Percentiles rank a stretch among this genome's conserved stretches.
phyloP scores from a whole-genome alignment of 2,113 vertebrate genomes.

The Alexandromys fortis region DNA sequence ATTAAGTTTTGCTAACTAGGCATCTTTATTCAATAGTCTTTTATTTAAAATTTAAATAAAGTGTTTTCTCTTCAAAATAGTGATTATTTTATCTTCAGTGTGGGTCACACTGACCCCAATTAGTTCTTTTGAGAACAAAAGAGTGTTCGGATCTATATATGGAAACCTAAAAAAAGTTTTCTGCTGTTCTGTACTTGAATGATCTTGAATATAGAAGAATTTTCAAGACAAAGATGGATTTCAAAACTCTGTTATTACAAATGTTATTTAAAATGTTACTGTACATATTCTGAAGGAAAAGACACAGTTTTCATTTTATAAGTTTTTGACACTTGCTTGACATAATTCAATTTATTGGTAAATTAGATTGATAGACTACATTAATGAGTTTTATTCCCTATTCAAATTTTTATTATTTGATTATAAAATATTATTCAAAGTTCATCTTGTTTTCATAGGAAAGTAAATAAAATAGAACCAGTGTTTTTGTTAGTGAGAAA shows the following conservation, averaged over 20 bases:
- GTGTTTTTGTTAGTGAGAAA: neutral
- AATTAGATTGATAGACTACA: neutral
- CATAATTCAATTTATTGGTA: constrained; percentile 30
- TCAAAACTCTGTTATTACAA: constrained; percentile 30
- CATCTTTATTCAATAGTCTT: constrained; percentile 19
- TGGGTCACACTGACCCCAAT: constrained; percentile 70
- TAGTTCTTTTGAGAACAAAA: constrained; percentile 72
- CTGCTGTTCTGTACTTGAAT: constrained; percentile 20
- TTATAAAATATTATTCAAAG: neutral
- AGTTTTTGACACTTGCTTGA: constrained; percentile 1
- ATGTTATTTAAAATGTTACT: neutral
- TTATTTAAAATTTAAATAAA: constrained; percentile 60
- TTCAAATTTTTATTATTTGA: constrained; percentile 47
- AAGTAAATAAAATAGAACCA: constrained; percentile 32
- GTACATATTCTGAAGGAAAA: neutral
- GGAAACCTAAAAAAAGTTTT: constrained; percentile 53
- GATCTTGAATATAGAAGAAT: neutral
- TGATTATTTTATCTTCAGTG: constrained; percentile 44
- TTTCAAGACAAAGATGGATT: neutral
- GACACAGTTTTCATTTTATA: neutral
- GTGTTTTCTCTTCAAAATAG: constrained; percentile 43
- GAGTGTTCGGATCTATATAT: constrained; percentile 14
- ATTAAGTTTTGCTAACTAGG: constrained; percentile 49
- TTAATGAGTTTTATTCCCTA: neutral
- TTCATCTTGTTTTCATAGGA: constrained; percentile 34